These are phyloP conservation scores for Arenaria interpres DNA, from an alignment of 2,113 vertebrate genomes.

Conservation along the genomic window DNA sequence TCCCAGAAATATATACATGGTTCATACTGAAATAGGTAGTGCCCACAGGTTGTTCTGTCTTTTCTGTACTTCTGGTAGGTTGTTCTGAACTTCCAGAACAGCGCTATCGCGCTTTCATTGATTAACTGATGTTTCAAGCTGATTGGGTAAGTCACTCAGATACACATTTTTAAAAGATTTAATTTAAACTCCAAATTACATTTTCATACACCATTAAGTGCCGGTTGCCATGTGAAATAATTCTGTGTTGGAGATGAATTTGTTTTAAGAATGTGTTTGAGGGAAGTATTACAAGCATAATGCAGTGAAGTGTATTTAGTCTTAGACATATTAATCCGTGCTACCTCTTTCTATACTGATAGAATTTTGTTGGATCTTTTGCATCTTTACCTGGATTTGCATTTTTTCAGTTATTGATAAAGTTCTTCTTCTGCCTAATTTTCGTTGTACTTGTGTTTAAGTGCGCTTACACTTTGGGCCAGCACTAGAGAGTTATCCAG, in stretches of 20 bases:
- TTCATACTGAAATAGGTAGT: not conserved
- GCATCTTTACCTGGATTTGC: not conserved
- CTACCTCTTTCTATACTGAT: not conserved
- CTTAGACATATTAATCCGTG: not conserved
- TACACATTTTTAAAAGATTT: conserved; percentile 20
- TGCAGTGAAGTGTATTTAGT: not conserved
- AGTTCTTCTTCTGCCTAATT: not conserved
- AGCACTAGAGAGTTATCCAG: not conserved
- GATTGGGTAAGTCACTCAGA: not conserved
- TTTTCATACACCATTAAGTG: conserved; percentile 21
- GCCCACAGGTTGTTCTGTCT: not conserved
- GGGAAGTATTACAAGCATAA: not conserved
- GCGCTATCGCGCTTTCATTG: not conserved
- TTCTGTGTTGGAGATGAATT: not conserved
- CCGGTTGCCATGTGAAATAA: not conserved
- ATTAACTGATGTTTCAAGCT: not conserved
- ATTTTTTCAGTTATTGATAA: not conserved
- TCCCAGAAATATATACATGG: not conserved
- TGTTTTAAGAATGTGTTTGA: not conserved
- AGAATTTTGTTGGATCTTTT: not conserved
- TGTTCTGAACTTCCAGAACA: not conserved
- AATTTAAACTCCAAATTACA: conserved; percentile 23
- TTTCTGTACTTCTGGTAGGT: not conserved
- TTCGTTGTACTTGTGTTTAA: not conserved
- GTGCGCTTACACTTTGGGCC: not conserved